Conservation (phyloP, 1,140 invertebrate species). For the Penaeus japonicus region DNA sequence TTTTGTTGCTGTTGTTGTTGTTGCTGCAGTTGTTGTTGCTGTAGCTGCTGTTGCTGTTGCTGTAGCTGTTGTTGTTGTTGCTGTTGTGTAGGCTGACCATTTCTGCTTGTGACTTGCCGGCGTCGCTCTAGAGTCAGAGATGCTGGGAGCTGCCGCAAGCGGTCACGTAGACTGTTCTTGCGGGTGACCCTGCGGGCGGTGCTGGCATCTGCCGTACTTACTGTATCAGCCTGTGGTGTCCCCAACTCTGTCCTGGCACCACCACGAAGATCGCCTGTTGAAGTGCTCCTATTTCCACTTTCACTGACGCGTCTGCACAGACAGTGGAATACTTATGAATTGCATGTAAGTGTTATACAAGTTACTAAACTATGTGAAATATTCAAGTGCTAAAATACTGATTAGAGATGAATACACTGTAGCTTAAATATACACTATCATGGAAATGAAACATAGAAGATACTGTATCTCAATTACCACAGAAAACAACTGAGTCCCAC, state of each 20-base stretch:
- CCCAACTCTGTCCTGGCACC: not conserved
- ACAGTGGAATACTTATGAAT: not conserved
- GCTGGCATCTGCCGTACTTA: not conserved
- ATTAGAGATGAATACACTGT: too few relatives aligned
- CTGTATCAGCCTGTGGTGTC: not conserved
- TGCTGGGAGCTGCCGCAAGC: conserved; percentile 35
- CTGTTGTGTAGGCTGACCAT: not conserved
- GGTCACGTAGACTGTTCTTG: conserved; percentile 43
- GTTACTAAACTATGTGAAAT: not conserved
- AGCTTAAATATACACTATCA: too few relatives aligned
- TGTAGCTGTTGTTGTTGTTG: not conserved
- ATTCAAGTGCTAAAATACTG: not conserved
- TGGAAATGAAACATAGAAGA: too few relatives aligned
- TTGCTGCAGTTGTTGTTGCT: conserved; percentile 8
- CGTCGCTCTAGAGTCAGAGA: conserved; percentile 38
- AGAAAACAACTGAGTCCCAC: not conserved
- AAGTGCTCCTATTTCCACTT: conserved; percentile 33
- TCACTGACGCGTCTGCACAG: conserved; percentile 45
- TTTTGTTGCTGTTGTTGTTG: not conserved
- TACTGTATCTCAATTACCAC: not conserved
- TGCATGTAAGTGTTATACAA: not conserved
- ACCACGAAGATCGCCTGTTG: conserved; percentile 30
- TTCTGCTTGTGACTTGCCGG: not conserved
- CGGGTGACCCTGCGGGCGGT: conserved; percentile 14
- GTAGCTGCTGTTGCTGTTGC: not conserved